Base-by-base conservation (phyloP, 2,113 vertebrate genomes). In the Platysternon megacephalum region DNA sequence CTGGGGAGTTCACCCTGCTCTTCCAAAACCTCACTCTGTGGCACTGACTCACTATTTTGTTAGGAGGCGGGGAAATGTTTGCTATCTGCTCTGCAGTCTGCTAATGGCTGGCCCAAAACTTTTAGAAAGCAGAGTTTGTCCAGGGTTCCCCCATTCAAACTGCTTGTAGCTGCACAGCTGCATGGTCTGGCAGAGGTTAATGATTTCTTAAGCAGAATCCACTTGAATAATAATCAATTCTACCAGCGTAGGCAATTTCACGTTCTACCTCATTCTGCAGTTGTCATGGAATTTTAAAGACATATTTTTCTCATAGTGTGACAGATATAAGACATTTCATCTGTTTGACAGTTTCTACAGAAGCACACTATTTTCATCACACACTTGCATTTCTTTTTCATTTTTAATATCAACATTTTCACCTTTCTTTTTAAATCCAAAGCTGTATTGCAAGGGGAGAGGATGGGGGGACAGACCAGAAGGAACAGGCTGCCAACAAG, bases 271-370 rank as follows among this genome's bases (percentile, higher is more conserved):
- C 1, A 1, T 51, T 94, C 61, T 39, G 68, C 87, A 81, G 44
- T 81, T 91, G 95, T 91, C 76, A 61, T 49, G 16, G 51, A 44
- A 56, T 89, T 93, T 87, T 87, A 82, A 92, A 91, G 55, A 61
- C 44, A 61, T 48, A 87, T 97, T 96, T 61, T 94, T 53, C 72
- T 91, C 84, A 79, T 91, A 17, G 84, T 48, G 0, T 91, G 86
- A 83, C 90, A 85, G 80, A 86, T 96, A 29, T 88, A 74, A 94
- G 85, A 83, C 39, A 11, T 39, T 94, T 86, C 49, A 81, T 32
- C 4, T 2, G 56, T 88, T 83, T 96, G 96, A 91, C 96, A 92
- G 89, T 87, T 89, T 86, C 85, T 91, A 0, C 0, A 2, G 68
- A 68, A 79, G 76, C 82, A 72, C 48, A 1, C 88, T 80, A 11